Base-by-base conservation (phyloP, 2,797 vertebrate genomes). In the Coregonus ussuriensis region DNA sequence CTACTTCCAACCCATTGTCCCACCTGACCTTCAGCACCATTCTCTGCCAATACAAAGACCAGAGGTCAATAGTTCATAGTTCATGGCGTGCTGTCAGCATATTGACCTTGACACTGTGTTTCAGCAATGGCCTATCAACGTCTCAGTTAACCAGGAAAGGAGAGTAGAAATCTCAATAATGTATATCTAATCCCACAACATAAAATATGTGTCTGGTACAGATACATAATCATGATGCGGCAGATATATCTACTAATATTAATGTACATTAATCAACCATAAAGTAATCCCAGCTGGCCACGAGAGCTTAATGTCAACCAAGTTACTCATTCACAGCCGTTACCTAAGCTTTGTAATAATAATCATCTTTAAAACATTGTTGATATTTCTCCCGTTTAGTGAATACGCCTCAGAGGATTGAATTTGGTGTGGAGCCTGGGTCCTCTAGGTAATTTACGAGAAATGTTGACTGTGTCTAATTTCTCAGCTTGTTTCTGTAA, bases 231-330 rank as follows among this genome's bases (percentile, higher is more conserved):
- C 77, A 74, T 83, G 79, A 76, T 82, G 67, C 68, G 54, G 66
- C 67, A 79, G 81, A 88, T 81, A 80, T 83, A 88, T 83, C 74
- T 14, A 13, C 74, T 77, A 71, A 77, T 75, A 78, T 85, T 78
- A 77, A 78, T 75, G 51, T 81, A 69, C 69, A 84, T 85, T 77
- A 83, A 87, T 88, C 84, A 85, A 82, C 79, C 53, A 67, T 68
- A 79, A 79, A 83, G 41, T 72, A 85, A 84, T 85, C 68, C 74
- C 74, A 62, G 71, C 76, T 51, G 77, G 75, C 74, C 86, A 79
- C 72, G 72, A 83, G 66, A 77, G 76, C 66, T 83, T 84, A 76
- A 74, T 88, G 82, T 85, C 82, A 85, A 71, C 73, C 21, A 51
- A 73, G 54, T 78, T 76, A 72, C 52, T 80, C 21, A 77, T 69